Base-by-base conservation (phyloP, 2,113 vertebrate genomes). In the Gila orcuttii region DNA sequence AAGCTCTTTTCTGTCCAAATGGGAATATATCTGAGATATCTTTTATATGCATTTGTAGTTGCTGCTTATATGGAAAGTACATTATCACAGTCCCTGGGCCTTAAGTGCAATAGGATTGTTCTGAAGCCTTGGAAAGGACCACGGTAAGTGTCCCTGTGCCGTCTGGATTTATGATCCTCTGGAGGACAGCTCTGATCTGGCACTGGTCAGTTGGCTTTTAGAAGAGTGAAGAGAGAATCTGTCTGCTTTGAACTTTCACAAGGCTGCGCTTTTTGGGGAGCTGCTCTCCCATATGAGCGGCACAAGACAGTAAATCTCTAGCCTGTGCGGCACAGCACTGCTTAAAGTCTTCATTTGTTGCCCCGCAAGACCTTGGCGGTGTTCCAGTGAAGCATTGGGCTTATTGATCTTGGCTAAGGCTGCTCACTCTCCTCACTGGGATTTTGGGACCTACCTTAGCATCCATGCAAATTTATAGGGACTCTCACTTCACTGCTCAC, bases 211-310 rank as follows among this genome's bases (percentile, higher is more conserved):
- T 92, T 90, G 88, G 89, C 91, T 95, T 94, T 93, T 90, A 94
- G 93, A 89, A 89, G 85, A 91, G 90, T 88, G 91, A 90, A 90
- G 86, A 87, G 86, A 84, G 87, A 86, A 92, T 88, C 89, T 86
- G 90, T 92, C 92, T 91, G 90, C 94, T 95, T 94, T 95, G 93
- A 95, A 94, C 93, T 91, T 79, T 28, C 87, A 89, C 79, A 89
- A 89, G 88, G 79, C 84, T 82, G 88, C 90, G 68, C 91, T 90
- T 86, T 75, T 73, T 71, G 60, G 92, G 90, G 92, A 92, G 86
- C 86, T 88, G 84, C 82, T 88, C 88, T 93, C 91, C 92, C 90
- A 87, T 89, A 88, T 91, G 91, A 91, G 91, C 89, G 82, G 71
- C 91, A 84, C 88, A 89, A 86, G 90, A 93, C 91, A 91, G 92